Evolutionary conservation across 2,888 invertebrate species (phyloP).

Genomic region (Dryococelus australis): DNA sequence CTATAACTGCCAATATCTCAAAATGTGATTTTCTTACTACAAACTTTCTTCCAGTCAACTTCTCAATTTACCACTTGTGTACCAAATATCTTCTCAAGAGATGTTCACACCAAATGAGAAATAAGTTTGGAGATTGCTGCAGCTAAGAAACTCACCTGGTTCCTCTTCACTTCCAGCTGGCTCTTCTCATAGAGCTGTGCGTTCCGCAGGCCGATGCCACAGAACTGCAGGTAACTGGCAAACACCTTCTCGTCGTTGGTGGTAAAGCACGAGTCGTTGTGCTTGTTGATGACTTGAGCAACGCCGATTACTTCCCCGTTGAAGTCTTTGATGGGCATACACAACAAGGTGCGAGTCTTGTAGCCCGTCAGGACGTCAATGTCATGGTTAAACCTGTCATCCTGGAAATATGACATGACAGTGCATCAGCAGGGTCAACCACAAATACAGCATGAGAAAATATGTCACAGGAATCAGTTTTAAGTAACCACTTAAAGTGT

Average conservation of each 20-base stretch:
- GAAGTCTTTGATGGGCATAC: constrained; percentile 96
- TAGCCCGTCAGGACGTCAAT: constrained; percentile 94
- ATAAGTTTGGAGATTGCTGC: neutral
- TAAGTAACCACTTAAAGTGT: neutral
- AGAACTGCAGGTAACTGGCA: constrained; percentile 92
- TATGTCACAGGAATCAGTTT: neutral
- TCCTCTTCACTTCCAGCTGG: constrained; percentile 92
- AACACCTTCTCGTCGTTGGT: constrained; percentile 90
- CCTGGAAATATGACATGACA: constrained; percentile 62
- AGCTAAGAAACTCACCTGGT: constrained; percentile 69
- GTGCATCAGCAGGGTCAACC: neutral
- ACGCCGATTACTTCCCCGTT: constrained; percentile 96
- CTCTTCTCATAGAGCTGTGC: constrained; percentile 96
- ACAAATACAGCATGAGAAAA: neutral
- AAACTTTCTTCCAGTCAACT: no score
- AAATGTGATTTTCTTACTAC: no score
- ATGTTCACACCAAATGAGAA: no score
- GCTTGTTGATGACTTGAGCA: constrained; percentile 95
- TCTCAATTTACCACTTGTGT: no score
- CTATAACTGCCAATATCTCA: no score
- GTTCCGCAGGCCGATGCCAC: constrained; percentile 93
- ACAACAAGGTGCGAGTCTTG: constrained; percentile 88
- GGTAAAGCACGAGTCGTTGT: constrained; percentile 84
- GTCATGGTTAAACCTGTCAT: constrained; percentile 90
- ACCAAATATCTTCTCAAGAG: no score